Conservation (phyloP, 2,797 vertebrate genomes). For the Tympanoctomys barrerae region DNA sequence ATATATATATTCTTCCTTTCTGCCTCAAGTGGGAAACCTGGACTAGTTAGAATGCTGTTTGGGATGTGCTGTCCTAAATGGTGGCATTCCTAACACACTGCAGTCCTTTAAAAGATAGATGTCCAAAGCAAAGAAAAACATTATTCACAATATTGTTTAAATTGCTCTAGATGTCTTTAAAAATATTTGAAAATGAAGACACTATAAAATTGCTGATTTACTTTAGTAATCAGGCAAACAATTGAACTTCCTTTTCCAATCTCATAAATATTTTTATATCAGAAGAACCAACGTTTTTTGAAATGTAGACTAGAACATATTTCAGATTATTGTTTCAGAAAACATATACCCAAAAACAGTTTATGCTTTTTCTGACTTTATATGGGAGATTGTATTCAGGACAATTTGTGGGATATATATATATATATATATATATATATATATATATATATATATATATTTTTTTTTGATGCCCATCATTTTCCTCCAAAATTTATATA, state of each 20-base stretch:
- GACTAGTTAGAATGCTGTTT: neutral
- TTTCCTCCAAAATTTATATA: neutral
- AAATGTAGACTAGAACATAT: neutral
- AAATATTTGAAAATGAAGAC: neutral
- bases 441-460: too few species aligned
- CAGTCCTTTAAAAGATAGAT: neutral
- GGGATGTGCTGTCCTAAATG: neutral
- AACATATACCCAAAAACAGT: neutral
- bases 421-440: neutral
- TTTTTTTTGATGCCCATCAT: too few species aligned
- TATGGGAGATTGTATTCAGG: neutral
- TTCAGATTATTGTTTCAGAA: constrained; percentile 10
- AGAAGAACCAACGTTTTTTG: neutral
- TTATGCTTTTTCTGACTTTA: constrained; percentile 1
- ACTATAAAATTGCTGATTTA: neutral
- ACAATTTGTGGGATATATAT: neutral
- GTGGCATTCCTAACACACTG: neutral
- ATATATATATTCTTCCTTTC: neutral
- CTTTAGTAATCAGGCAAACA: neutral
- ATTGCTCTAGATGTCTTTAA: constrained; percentile 31
- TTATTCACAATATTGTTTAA: constrained; percentile 32
- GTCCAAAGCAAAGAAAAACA: neutral
- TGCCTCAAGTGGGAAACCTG: neutral
- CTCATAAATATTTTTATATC: constrained; percentile 23
- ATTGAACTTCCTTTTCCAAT: constrained; percentile 7